These are phyloP conservation scores for Oryzias celebensis DNA, from an alignment of 2,113 vertebrate genomes.

Conservation along the genomic window DNA sequence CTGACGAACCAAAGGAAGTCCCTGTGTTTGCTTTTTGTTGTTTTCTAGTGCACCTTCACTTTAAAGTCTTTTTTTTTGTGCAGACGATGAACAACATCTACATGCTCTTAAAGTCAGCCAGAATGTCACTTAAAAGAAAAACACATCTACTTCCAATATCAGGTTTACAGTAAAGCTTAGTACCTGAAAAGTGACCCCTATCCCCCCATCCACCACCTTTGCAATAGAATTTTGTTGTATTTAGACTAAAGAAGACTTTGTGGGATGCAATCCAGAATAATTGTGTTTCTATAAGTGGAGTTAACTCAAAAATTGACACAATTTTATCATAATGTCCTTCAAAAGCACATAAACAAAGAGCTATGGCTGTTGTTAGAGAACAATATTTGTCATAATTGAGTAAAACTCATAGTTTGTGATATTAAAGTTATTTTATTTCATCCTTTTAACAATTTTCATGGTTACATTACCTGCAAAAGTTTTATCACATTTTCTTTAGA, in stretches of 20 bases:
- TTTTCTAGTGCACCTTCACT: conserved; percentile 8
- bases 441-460: neutral
- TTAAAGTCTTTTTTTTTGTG: conserved; percentile 22
- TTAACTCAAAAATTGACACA: neutral
- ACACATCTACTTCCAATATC: neutral
- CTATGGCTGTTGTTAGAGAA: neutral
- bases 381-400: too few relatives aligned
- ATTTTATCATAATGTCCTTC: neutral
- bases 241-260: too few relatives aligned
- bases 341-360: neutral
- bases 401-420: too few relatives aligned
- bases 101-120: conserved; percentile 10
- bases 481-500: too few relatives aligned
- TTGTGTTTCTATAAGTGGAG: too few relatives aligned
- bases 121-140: conserved; percentile 9
- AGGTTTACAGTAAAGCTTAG: too few relatives aligned
- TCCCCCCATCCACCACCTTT: too few relatives aligned
- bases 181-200: too few relatives aligned
- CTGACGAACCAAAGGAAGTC: conserved; percentile 21
- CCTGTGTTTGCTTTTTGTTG: conserved; percentile 26
- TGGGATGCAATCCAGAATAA: too few relatives aligned
- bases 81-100: conserved; percentile 17
- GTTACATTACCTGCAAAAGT: too few relatives aligned
- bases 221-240: too few relatives aligned
- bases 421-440: neutral